phyloP scores from a whole-genome alignment of 2,797 vertebrate species.

The Cyclopterus lumpus region DNA sequence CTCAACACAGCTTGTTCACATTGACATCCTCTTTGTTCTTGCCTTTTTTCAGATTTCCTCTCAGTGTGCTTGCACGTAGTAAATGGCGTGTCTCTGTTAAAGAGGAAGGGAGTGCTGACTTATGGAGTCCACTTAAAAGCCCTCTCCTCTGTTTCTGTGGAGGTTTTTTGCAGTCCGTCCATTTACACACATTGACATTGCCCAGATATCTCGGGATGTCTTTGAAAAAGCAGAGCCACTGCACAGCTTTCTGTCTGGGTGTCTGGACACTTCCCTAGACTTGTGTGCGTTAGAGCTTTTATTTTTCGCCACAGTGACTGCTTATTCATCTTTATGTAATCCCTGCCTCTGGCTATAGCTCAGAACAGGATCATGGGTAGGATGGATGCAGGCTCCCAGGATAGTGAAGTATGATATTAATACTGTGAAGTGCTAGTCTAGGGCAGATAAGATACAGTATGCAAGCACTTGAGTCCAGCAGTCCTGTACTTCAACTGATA shows the following conservation, averaged over 20 bases:
- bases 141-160: slow-evolving; percentile 57
- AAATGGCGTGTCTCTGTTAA: slow-evolving; percentile 65
- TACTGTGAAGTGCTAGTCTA: slow-evolving; percentile 69
- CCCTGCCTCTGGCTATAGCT: slow-evolving; percentile 52
- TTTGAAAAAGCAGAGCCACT: slow-evolving; percentile 40
- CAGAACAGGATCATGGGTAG: slow-evolving; percentile 53
- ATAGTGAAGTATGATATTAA: slow-evolving; percentile 71
- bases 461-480: slow-evolving; percentile 64
- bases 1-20: slow-evolving; percentile 33
- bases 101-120: slow-evolving; percentile 49
- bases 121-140: slow-evolving; percentile 61
- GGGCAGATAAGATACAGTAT: slow-evolving; percentile 69
- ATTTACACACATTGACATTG: slow-evolving; percentile 41
- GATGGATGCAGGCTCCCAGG: slow-evolving; percentile 38
- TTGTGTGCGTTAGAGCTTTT: slow-evolving; percentile 32
- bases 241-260: slow-evolving; percentile 24
- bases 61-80: slow-evolving; percentile 42
- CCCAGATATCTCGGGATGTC: slow-evolving; percentile 44
- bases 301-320: slow-evolving; percentile 44
- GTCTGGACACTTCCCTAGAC: slow-evolving; percentile 33
- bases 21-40: slow-evolving; percentile 2
- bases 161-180: slow-evolving; percentile 44
- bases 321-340: slow-evolving; percentile 71
- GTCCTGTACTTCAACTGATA: slow-evolving; percentile 59
- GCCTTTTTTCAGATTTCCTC: slow-evolving; percentile 14